Evolutionary conservation across 1,140 invertebrate genomes (phyloP).

Genomic region (Drosophila navojoa): DNA sequence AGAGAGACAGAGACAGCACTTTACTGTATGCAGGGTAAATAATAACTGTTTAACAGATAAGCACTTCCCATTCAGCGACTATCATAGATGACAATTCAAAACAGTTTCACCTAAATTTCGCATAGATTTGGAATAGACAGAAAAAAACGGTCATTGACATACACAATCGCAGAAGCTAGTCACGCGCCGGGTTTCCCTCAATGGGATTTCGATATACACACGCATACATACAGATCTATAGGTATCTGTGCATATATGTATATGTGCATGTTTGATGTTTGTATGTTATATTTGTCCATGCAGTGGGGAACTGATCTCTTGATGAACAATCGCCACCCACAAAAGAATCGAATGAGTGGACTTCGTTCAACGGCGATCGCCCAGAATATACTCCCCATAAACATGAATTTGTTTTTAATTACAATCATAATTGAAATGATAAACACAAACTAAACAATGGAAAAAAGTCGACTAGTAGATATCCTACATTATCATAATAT

Average conservation of each 20-base stretch:
- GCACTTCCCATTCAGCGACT: constrained; percentile 11
- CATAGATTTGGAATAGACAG: constrained; percentile 11
- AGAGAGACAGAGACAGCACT: constrained; percentile 1
- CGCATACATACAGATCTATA: constrained; percentile 12
- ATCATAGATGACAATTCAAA: constrained; percentile 4
- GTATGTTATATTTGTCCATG: constrained; percentile 29
- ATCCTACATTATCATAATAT: no score
- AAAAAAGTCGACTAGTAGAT: no score
- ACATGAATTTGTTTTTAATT: no score
- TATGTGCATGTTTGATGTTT: constrained; percentile 1
- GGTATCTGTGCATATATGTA: constrained; percentile 9
- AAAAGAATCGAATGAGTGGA: neutral
- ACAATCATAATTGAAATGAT: no score
- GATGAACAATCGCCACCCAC: constrained; percentile 13
- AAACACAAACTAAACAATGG: no score
- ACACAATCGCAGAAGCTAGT: constrained; percentile 53
- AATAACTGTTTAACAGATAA: constrained; percentile 25
- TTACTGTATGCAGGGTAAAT: neutral
- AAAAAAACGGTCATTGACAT: constrained; percentile 67
- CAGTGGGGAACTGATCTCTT: constrained; percentile 27
- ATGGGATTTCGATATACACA: constrained; percentile 25
- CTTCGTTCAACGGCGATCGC: no score
- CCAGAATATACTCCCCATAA: no score
- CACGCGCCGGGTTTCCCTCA: constrained; percentile 59
- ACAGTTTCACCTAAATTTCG: constrained; percentile 37